A percentile compares a stretch with the other conserved stretches of the same genome.
Evolutionary conservation across 2,797 vertebrate species (phyloP).

Genomic region (Acipenser transmontanus): DNA sequence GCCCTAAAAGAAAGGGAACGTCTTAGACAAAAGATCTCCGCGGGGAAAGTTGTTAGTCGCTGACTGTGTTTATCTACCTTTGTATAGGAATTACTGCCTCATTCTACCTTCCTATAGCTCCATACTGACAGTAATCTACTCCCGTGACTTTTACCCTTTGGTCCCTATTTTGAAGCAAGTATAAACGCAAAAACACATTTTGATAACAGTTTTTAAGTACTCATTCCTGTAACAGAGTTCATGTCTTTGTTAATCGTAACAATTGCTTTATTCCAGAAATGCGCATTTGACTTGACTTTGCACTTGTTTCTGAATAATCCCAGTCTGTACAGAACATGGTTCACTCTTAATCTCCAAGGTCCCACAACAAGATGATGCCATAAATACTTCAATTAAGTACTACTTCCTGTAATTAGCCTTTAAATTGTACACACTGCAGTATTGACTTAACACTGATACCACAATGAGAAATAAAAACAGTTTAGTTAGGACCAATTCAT

Average conservation of each 20-base stretch:
- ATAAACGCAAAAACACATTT: too few relatives aligned
- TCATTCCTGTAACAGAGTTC: not conserved
- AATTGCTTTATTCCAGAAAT: not conserved
- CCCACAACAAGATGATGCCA: constrained; percentile 44
- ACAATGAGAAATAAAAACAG: constrained; percentile 10
- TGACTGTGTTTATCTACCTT: constrained; percentile 50
- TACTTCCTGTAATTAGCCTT: constrained; percentile 37
- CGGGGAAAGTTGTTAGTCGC: constrained; percentile 44
- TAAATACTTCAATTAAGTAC: constrained; percentile 61
- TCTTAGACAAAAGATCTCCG: constrained; percentile 41
- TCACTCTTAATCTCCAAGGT: constrained; percentile 40
- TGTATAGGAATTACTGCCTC: constrained; percentile 51
- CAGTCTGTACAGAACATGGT: constrained; percentile 32
- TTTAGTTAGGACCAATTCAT: not conserved
- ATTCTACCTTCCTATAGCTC: constrained; percentile 36
- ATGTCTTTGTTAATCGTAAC: not conserved
- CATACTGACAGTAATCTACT: constrained; percentile 55
- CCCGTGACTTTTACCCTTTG: constrained; percentile 50
- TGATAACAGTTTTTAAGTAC: too few relatives aligned
- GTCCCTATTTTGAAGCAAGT: not conserved
- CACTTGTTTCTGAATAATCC: too few relatives aligned
- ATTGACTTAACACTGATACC: constrained; percentile 12
- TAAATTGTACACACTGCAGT: constrained; percentile 22
- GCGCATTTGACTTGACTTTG: not conserved
- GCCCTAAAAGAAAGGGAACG: constrained; percentile 29